These are phyloP conservation scores for Malurus alboscapulatus DNA, from an alignment of 2,113 vertebrate genomes.

Conservation along the genomic window DNA sequence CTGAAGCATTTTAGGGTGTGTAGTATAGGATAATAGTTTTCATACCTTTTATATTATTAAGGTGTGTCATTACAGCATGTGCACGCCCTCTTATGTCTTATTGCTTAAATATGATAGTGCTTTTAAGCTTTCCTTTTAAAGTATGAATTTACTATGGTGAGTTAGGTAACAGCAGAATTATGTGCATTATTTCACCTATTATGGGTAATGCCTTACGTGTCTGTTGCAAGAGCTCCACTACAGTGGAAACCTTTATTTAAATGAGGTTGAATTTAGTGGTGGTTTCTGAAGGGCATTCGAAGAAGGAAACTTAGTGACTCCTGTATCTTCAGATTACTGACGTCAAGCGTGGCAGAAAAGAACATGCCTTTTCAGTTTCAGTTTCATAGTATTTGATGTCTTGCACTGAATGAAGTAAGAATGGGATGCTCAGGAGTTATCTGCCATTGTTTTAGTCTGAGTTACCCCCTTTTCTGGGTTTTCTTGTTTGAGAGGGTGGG, in stretches of 20 bases:
- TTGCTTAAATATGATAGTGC: slow-evolving; percentile 34
- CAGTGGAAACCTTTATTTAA: not conserved
- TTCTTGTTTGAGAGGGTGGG: not conserved
- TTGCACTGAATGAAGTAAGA: not conserved
- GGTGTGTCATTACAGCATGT: slow-evolving; percentile 43
- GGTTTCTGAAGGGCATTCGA: not conserved
- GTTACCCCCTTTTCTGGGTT: not conserved
- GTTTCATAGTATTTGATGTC: not conserved
- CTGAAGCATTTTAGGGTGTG: slow-evolving; percentile 38
- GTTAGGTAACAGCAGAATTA: slow-evolving; percentile 33
- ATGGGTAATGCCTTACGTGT: not conserved
- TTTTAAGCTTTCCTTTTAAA: slow-evolving; percentile 55
- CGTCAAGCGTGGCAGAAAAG: not conserved
- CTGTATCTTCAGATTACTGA: not conserved
- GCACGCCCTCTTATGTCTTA: slow-evolving; percentile 50
- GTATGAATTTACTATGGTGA: not conserved
- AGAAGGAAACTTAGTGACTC: not conserved
- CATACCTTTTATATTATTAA: slow-evolving; percentile 50
- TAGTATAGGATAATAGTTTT: slow-evolving; percentile 42
- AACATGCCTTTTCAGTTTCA: not conserved
- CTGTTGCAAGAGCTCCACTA: not conserved
- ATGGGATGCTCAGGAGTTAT: not conserved
- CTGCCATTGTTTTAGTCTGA: accelerated
- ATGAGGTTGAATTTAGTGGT: not conserved
- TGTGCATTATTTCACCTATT: slow-evolving; percentile 30